phyloP scores from a whole-genome alignment of 1,140 invertebrate species.

The Coelopa frigida region DNA sequence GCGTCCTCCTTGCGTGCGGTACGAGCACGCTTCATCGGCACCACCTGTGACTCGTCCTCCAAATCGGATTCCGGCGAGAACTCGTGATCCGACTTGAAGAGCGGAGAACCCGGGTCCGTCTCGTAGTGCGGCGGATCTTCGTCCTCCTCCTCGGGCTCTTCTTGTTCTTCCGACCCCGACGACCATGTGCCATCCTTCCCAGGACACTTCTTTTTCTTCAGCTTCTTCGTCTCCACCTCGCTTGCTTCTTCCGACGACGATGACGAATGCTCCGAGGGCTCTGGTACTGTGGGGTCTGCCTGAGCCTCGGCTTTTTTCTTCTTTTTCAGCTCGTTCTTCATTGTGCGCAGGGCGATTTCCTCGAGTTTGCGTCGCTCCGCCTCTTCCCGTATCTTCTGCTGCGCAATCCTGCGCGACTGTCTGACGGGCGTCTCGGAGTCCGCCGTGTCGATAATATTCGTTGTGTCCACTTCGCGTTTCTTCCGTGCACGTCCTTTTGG shows the following conservation, averaged over 20 bases:
- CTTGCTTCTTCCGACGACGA: slow-evolving; percentile 43
- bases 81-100: slow-evolving; percentile 82
- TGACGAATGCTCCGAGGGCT: slow-evolving; percentile 45
- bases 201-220: slow-evolving; percentile 54
- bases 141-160: slow-evolving; percentile 57
- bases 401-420: slow-evolving; percentile 72
- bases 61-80: slow-evolving; percentile 72
- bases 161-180: slow-evolving; percentile 56
- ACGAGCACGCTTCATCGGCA: slow-evolving; percentile 58
- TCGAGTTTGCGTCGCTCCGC: slow-evolving; percentile 65
- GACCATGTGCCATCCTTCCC: slow-evolving; percentile 59
- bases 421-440: slow-evolving; percentile 53
- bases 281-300: slow-evolving; percentile 36
- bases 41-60: slow-evolving; percentile 53
- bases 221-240: slow-evolving; percentile 47
- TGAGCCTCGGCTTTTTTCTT: slow-evolving; percentile 49
- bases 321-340: slow-evolving; percentile 57
- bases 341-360: slow-evolving; percentile 55
- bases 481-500: slow-evolving; percentile 38
- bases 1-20: slow-evolving; percentile 58
- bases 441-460: slow-evolving; percentile 32
- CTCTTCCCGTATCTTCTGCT: slow-evolving; percentile 77
- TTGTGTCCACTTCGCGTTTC: slow-evolving; percentile 50
- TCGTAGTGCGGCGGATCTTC: slow-evolving; percentile 50
- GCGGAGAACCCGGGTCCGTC: slow-evolving; percentile 52